A percentile compares a stretch with the other conserved stretches of the same genome.
Evolutionary conservation across 2,113 vertebrate genomes (phyloP).

Genomic region (Crotalus viridis): DNA sequence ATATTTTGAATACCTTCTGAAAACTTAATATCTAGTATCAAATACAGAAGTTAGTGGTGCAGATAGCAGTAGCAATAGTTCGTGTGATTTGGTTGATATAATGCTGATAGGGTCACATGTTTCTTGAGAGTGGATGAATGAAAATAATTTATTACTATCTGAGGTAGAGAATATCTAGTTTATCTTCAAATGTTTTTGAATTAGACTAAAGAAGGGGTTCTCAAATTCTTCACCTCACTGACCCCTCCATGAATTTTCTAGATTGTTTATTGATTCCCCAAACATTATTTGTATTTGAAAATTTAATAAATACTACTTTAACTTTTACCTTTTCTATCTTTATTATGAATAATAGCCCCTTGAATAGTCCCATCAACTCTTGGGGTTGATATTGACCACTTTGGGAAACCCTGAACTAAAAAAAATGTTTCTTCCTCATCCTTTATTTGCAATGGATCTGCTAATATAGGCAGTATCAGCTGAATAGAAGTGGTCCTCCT

Average conservation of each 20-base stretch:
- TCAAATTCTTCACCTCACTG: background rate
- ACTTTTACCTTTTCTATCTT: background rate
- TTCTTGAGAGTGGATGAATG: background rate
- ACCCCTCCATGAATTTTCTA: background rate
- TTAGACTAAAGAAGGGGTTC: background rate
- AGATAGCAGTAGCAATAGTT: conserved; percentile 16
- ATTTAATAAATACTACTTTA: background rate
- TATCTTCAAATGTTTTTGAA: background rate
- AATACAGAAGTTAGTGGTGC: background rate
- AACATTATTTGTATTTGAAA: background rate
- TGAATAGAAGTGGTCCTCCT: background rate
- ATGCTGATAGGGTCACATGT: background rate
- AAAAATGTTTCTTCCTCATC: background rate
- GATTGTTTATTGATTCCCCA: background rate
- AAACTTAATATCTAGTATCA: background rate
- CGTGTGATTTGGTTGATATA: background rate
- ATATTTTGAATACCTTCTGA: background rate
- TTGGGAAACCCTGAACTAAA: background rate
- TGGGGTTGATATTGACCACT: background rate
- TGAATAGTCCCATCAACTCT: background rate
- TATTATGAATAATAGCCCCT: background rate
- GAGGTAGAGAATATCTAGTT: background rate
- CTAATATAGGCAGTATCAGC: background rate
- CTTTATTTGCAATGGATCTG: background rate
- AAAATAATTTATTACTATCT: background rate